phyloP scores from a whole-genome alignment of 2,113 vertebrate species.

The Tychaedon coryphoeus region DNA sequence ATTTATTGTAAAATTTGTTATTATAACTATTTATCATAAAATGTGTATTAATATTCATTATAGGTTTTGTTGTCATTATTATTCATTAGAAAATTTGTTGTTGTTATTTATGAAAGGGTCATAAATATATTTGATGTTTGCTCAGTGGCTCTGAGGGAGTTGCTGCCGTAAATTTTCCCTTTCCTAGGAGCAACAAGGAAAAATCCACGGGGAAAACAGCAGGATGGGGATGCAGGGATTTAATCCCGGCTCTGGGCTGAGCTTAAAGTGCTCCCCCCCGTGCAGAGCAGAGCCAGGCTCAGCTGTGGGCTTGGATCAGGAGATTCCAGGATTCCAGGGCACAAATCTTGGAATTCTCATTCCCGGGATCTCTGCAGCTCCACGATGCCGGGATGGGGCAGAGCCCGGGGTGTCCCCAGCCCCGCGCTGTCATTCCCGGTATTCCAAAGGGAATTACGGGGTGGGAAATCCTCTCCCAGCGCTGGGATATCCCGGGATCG shows the following conservation, averaged over 20 bases:
- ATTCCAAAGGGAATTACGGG: neutral
- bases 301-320: neutral
- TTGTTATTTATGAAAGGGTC: accelerated
- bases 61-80: neutral
- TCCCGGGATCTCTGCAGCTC: neutral
- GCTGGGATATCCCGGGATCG: neutral
- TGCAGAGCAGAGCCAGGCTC: neutral
- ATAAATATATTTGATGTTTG: accelerated
- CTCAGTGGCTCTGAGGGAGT: accelerated
- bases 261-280: neutral
- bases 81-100: neutral
- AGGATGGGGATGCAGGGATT: neutral
- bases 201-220: neutral
- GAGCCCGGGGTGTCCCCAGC: accelerated
- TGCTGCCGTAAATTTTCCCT: neutral
- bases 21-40: accelerated
- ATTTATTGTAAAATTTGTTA: accelerated
- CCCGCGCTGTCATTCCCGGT: accelerated
- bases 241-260: neutral
- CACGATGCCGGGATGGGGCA: neutral
- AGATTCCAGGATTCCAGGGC: neutral
- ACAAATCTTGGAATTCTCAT: neutral
- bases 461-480: neutral
- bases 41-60: accelerated
- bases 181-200: neutral